phyloP scores from a whole-genome alignment of 2,797 vertebrate species.

The Cyprinodon diabolis region DNA sequence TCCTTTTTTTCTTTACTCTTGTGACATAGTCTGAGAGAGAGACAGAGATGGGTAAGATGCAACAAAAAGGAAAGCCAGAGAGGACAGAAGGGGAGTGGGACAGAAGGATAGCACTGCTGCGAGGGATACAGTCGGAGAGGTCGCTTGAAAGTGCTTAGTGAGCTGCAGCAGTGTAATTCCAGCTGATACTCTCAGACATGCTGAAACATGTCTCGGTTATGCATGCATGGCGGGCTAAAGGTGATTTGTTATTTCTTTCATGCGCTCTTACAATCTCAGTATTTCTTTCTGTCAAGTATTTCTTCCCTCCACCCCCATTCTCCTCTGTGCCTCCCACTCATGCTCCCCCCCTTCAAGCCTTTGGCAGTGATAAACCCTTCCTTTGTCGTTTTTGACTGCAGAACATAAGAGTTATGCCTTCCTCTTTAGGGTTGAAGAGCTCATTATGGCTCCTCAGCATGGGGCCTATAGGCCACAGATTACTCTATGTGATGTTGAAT shows the following conservation, averaged over 20 bases:
- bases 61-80: slow-evolving; percentile 12
- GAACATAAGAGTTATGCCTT: slow-evolving; percentile 72
- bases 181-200: slow-evolving; percentile 40
- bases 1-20: slow-evolving; percentile 21
- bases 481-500: slow-evolving; percentile 53
- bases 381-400: slow-evolving; percentile 70
- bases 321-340: slow-evolving; percentile 14
- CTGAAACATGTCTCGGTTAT: slow-evolving; percentile 47
- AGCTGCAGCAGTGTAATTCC: slow-evolving; percentile 54
- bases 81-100: slow-evolving; percentile 29
- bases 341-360: slow-evolving; percentile 26
- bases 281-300: slow-evolving; percentile 31
- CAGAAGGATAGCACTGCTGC: slow-evolving; percentile 38
- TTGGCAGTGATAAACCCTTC: slow-evolving; percentile 66
- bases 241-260: slow-evolving; percentile 38
- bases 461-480: slow-evolving; percentile 61
- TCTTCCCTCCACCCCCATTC: slow-evolving; percentile 22
- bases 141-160: slow-evolving; percentile 46
- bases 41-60: slow-evolving; percentile 1
- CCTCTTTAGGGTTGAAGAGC: slow-evolving; percentile 72
- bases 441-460: slow-evolving; percentile 75
- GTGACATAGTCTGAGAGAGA: slow-evolving; percentile 32
- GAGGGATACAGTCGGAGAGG: slow-evolving; percentile 40
- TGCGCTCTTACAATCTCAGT: slow-evolving; percentile 35
- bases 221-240: slow-evolving; percentile 39